A percentile compares a stretch with the other conserved stretches of the same genome.
Evolutionary conservation across 2,797 vertebrate species (phyloP).

Genomic region (Xenentodon cancila): DNA sequence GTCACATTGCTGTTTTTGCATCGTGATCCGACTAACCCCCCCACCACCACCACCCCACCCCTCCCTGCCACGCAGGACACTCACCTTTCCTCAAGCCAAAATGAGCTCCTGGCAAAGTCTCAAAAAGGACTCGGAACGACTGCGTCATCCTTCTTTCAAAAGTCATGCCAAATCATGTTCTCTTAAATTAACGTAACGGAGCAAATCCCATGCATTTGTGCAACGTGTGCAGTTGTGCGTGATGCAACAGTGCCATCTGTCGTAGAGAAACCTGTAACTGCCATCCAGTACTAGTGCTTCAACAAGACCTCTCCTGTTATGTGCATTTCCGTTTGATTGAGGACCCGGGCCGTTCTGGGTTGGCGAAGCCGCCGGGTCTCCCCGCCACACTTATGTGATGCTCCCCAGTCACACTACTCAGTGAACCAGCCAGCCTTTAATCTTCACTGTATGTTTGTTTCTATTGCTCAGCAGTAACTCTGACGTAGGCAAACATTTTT

Average conservation of each 20-base stretch:
- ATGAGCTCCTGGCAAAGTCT: constrained; percentile 47
- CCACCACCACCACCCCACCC: too few species aligned
- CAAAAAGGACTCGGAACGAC: constrained; percentile 32
- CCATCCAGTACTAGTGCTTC: constrained; percentile 60
- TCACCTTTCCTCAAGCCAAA: constrained; percentile 29
- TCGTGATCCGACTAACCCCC: constrained; percentile 17
- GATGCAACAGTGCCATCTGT: constrained; percentile 80
- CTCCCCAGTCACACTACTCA: constrained; percentile 71
- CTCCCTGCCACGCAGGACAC: neutral
- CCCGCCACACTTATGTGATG: constrained; percentile 58
- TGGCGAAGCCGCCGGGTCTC: constrained; percentile 47
- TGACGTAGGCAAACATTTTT: constrained; percentile 67
- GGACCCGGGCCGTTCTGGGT: constrained; percentile 48
- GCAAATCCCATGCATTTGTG: constrained; percentile 74
- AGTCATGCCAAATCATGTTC: constrained; percentile 48
- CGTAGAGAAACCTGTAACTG: constrained; percentile 67
- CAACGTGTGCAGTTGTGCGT: constrained; percentile 73
- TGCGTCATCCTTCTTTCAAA: constrained; percentile 36
- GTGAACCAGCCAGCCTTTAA: constrained; percentile 80
- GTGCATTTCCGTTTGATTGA: constrained; percentile 55
- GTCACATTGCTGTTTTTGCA: constrained; percentile 54
- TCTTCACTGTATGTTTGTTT: constrained; percentile 69
- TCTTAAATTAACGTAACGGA: constrained; percentile 59
- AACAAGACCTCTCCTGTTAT: constrained; percentile 32
- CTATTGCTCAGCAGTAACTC: constrained; percentile 68